Evolutionary conservation across 2,888 invertebrate genomes (phyloP), one percentile per base, ranked within the genome.

Genomic region (Ornithoptera priamus): DNA sequence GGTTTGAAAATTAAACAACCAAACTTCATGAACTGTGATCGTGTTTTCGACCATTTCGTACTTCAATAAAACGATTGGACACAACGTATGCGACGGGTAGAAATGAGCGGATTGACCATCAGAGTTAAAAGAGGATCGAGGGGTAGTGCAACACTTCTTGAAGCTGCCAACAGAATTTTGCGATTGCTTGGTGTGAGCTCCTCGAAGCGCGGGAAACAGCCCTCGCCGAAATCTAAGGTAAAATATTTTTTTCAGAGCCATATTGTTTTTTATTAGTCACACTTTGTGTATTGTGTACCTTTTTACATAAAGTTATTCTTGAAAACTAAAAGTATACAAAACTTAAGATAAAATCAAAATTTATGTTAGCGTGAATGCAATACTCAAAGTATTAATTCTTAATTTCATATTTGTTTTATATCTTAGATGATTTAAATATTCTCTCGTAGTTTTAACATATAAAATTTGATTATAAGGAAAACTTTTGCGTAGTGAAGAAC

Each of bases 41-140:
- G 86, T 86, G 83, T 83, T 87, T 88, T 84, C 78, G 77, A 82
- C 84, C 82, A 84, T 88, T 87, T 85, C 75, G 81, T 85, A 87
- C 83, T 82, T 79, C 83, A 85, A 85, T 86, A 89, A 82, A 86
- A 86, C 82, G 83, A 84, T 83, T 82, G 80, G 78, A 85, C 79
- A 83, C 75, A 82, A 84, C 83, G 82, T 86, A 85, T 85, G 84
- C 83, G 85, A 82, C 84, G 84, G 86, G 83, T 88, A 92, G 93
- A 90, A 87, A 93, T 93, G 93, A 93, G 92, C 83, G 92, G 91
- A 87, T 89, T 93, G 92, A 90, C 92, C 86, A 88, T 88, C 82
- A 91, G 91, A 88, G 90, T 90, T 78, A 93, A 93, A 89, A 87
- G 93, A 85, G 91, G 93, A 85, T 93, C 93, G 86, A 89, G 93